Base-by-base conservation (phyloP, 2,113 vertebrate species). In the Miniopterus natalensis region DNA sequence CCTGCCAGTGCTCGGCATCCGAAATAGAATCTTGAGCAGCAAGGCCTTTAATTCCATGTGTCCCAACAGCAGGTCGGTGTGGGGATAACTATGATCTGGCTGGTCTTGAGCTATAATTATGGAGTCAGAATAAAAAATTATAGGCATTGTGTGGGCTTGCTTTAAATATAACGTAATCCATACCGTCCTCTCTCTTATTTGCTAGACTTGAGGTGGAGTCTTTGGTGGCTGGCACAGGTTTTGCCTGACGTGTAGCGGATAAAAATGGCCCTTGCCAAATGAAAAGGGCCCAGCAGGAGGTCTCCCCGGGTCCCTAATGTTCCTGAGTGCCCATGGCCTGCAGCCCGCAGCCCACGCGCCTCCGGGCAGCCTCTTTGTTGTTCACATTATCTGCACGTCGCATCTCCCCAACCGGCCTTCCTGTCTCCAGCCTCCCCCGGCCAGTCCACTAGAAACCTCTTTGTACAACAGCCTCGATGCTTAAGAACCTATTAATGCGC, bases 81-180 rank as follows among this genome's bases (percentile, higher is more conserved):
- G 78, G 88, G 97, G 95, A 97, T 98, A 91, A 97, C 97, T 98
- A 96, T 97, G 96, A 98, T 97, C 96, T 80, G 90, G 78, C 85
- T 47, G 49, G 47, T 47, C 94, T 83, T 8, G 42, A 81, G 93
- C 86, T 97, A 47, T 98, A 98, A 98, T 98, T 97, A 96, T 0
- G 95, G 96, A 96, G 97, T 94, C 96, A 95, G 95, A 92, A 97
- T 97, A 75, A 97, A 97, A 97, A 98, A 97, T 97, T 98, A 97
- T 94, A 97, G 97, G 95, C 97, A 96, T 97, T 94, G 96, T 97
- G 95, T 95, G 92, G 95, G 93, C 96, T 97, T 92, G 97, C 96
- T 97, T 97, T 97, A 97, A 98, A 97, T 97, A 98, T 97, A 97
- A 97, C 31, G 96, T 97, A 98, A 97, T 96, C 95, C 89, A 96